Base-by-base conservation (phyloP, 2,888 invertebrate genomes). In the Matsumyia berberina region DNA sequence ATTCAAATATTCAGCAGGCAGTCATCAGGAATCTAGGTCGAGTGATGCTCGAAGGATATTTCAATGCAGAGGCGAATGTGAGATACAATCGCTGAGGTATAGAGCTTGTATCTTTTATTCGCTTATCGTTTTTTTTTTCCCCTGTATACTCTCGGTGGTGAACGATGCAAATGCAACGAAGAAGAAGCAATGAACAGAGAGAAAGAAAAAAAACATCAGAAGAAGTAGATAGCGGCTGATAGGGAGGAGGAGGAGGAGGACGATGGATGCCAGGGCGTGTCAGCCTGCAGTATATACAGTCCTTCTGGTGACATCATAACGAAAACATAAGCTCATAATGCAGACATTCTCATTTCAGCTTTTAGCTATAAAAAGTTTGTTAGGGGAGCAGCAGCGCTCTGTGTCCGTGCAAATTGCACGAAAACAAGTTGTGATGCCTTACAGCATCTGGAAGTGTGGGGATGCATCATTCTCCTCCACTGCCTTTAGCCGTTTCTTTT, bases 31-130 rank as follows among this genome's bases (percentile, higher is more conserved):
- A 85, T 66, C 74, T 86, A 60, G 86, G 86, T 86, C 86, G 86
- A 86, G 86, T 86, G 81, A 86, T 81, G 86, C 86, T 86, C 72
- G 86, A 81, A 85, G 86, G 86, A 86, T 86, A 81, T 86, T 81
- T 67, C 86, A 77, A 72, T 86, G 86, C 86, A 86, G 86, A 55
- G 81, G 80, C 74, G 70, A 85, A 80, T 74, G 74, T 85, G 80
- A 74, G 74, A 80, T 76, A 80, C 74, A 83, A 83, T 77, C 78
- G 72, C 51, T 49, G 39, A 51, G 73, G 51, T 67, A 73, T 64
- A 55, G 44, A 79, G 73, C 46, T 79, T 79, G 79, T 76, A 76
- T 85, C 70, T 66, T 85, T 70, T 80, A 80, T 80, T 85, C 69
- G 51, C 60, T 73, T 51, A 66, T 60, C 55, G 64, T 60, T 69